phyloP scores from a whole-genome alignment of 2,113 vertebrate species.

The Pelobates fuscus region DNA sequence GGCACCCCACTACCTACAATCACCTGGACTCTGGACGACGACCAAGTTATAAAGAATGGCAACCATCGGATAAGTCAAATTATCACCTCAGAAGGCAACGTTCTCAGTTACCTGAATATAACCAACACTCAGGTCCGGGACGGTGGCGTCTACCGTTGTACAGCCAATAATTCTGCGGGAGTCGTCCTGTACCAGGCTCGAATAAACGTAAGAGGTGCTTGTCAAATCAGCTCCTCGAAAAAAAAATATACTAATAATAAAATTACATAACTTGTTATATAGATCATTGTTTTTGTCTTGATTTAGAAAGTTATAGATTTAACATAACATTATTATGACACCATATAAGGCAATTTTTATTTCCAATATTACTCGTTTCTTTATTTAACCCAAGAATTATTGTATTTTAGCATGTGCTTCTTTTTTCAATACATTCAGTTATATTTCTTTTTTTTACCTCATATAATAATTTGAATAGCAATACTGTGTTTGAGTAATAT shows the following conservation, averaged over 20 bases:
- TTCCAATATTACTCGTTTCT: too few relatives aligned
- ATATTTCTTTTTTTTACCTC: too few relatives aligned
- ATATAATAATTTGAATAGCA: too few relatives aligned
- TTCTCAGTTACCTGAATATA: conserved; percentile 97
- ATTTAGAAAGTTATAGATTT: too few relatives aligned
- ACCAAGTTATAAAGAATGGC: conserved; percentile 88
- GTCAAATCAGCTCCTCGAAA: conserved; percentile 99
- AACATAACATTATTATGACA: too few relatives aligned
- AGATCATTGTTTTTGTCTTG: conserved; percentile 57
- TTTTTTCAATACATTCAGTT: too few relatives aligned
- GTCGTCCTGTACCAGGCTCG: conserved; percentile 99
- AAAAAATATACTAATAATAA: conserved; percentile 65
- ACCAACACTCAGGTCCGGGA: conserved; percentile 93
- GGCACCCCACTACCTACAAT: conserved; percentile 90
- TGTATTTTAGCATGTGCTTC: too few relatives aligned
- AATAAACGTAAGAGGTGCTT: conserved; percentile 99
- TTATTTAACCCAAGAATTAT: too few relatives aligned
- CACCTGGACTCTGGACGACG: conserved; percentile 93
- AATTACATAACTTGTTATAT: conserved; percentile 71
- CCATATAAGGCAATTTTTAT: too few relatives aligned
- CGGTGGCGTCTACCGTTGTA: conserved; percentile 95
- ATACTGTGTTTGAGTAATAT: too few relatives aligned
- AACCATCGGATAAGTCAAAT: conserved; percentile 92
- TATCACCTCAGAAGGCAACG: conserved; percentile 88
- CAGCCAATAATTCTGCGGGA: conserved; percentile 97